Evolutionary conservation across 2,113 vertebrate species (phyloP).

Genomic region (Mungos mungo): DNA sequence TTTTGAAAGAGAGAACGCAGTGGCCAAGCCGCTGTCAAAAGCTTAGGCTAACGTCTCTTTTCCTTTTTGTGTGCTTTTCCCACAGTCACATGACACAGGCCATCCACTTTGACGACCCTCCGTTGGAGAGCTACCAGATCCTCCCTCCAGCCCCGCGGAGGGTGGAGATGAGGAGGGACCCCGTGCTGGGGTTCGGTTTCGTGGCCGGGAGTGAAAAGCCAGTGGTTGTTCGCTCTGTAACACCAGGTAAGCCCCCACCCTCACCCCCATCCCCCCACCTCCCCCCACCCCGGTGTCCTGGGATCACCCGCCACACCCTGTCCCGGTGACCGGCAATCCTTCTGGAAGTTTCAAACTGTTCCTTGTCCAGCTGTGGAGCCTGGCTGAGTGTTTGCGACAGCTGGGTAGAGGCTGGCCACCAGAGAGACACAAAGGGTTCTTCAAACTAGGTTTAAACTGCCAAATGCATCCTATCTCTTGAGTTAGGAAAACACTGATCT

Average conservation of each 20-base stretch:
- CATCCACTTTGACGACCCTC: constrained; percentile 94
- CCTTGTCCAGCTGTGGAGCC: not conserved
- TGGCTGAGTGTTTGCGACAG: not conserved
- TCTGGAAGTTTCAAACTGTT: not conserved
- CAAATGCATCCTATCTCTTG: not conserved
- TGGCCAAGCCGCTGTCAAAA: not conserved
- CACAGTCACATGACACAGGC: constrained; percentile 94
- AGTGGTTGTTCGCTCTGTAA: constrained; percentile 97
- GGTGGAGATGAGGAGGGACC: constrained; percentile 99
- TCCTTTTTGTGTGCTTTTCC: constrained; percentile 78
- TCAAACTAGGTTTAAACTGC: not conserved
- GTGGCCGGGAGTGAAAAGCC: constrained; percentile 99
- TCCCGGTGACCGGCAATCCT: not conserved
- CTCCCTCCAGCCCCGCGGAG: constrained; percentile 94
- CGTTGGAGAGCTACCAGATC: constrained; percentile 93
- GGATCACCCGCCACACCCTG: not conserved
- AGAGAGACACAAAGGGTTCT: not conserved
- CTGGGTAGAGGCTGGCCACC: not conserved
- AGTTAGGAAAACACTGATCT: constrained; percentile 8
- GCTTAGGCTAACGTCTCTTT: constrained; percentile 63
- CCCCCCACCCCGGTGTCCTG: not conserved
- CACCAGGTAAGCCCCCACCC: constrained; percentile 90
- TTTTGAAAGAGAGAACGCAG: not conserved
- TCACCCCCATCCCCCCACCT: not conserved
- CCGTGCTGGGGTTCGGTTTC: constrained; percentile 97